Evolutionary conservation across 2,113 vertebrate genomes (phyloP).

Genomic region (Cyrtonyx montezumae): DNA sequence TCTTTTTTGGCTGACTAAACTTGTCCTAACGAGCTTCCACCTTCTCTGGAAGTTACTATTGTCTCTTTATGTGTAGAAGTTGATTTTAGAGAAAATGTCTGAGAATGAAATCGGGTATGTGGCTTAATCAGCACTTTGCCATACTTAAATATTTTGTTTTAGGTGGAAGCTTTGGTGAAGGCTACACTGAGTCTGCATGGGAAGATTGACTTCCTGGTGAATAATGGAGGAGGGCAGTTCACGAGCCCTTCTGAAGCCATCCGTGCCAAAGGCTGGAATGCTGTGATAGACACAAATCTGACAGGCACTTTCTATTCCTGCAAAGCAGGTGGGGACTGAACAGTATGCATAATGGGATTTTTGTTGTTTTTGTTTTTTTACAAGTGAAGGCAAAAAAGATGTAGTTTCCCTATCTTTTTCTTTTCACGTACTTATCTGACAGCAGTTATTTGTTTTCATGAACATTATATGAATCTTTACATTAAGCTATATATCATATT

Average conservation of each 20-base stretch:
- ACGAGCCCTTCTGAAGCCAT: slow-evolving; percentile 79
- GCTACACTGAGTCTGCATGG: slow-evolving; percentile 81
- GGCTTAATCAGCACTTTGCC: background rate
- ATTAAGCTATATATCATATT: background rate
- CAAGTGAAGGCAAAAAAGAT: background rate
- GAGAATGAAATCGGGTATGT: background rate
- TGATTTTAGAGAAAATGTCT: background rate
- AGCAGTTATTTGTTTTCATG: background rate
- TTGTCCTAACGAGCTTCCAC: background rate
- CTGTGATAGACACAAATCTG: slow-evolving; percentile 95
- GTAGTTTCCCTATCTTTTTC: background rate
- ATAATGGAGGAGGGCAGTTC: slow-evolving; percentile 96
- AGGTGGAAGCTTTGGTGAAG: slow-evolving; percentile 89
- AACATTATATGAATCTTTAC: background rate
- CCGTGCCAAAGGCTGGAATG: slow-evolving; percentile 90
- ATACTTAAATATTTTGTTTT: background rate
- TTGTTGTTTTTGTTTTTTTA: background rate
- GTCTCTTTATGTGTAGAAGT: background rate
- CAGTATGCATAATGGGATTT: background rate
- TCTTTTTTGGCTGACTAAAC: background rate
- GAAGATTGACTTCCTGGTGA: slow-evolving; percentile 91
- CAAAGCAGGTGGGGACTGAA: slow-evolving; percentile 82
- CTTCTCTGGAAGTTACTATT: background rate
- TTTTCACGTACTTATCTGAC: background rate
- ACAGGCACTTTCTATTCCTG: slow-evolving; percentile 96